A percentile compares a stretch with the other conserved stretches of the same genome.
phyloP scores from a whole-genome alignment of 2,113 vertebrate genomes.

The Rhinopomastus cyanomelas region DNA sequence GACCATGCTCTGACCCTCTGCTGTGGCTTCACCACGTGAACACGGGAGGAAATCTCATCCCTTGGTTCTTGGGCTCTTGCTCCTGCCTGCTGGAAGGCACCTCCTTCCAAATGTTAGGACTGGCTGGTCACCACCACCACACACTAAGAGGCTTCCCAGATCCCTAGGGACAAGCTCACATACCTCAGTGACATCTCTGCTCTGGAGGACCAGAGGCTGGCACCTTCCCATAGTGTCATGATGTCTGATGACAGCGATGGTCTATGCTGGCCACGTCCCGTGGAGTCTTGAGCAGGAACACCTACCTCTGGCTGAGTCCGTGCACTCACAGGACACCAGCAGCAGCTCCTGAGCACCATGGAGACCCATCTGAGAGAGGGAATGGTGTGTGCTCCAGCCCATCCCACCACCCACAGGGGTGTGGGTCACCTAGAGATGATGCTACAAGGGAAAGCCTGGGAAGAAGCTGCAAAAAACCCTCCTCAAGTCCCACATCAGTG shows the following conservation, averaged over 20 bases:
- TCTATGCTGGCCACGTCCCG: fast-evolving
- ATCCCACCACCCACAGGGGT: fast-evolving
- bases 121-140: not conserved
- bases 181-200: not conserved
- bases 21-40: fast-evolving
- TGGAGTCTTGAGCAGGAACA: not conserved
- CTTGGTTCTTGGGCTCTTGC: fast-evolving
- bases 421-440: fast-evolving
- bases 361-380: fast-evolving
- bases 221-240: fast-evolving
- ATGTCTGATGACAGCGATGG: fast-evolving
- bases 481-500: not conserved
- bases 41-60: not conserved
- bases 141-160: fast-evolving
- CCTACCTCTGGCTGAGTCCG: not conserved
- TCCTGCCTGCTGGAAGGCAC: not conserved
- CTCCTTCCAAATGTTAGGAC: not conserved
- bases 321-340: fast-evolving
- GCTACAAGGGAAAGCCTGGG: not conserved
- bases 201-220: fast-evolving
- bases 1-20: not conserved
- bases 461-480: not conserved
- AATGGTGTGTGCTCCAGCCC: fast-evolving
- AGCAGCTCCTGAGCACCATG: not conserved
- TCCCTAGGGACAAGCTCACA: fast-evolving